These are phyloP conservation scores for Myotis brandtii DNA, from an alignment of 2,113 vertebrate genomes.

Conservation along the genomic window DNA sequence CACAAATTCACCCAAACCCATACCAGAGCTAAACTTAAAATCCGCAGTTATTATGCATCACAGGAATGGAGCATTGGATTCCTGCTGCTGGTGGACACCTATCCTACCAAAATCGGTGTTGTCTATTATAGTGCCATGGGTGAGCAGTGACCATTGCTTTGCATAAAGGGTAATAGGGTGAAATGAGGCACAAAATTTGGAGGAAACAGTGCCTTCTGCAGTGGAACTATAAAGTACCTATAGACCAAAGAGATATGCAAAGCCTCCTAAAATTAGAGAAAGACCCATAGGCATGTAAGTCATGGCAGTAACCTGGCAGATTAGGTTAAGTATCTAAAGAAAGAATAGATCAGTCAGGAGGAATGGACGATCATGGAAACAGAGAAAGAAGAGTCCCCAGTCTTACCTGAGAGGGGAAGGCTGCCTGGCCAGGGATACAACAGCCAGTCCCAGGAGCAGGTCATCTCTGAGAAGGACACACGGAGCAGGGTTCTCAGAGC, in stretches of 20 bases:
- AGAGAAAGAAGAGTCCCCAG: background rate
- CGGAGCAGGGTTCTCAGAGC: background rate
- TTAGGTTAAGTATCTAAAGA: background rate
- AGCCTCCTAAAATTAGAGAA: background rate
- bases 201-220: background rate
- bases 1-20: background rate
- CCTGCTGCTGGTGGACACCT: background rate
- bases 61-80: background rate
- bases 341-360: background rate
- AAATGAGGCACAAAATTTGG: background rate
- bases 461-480: background rate
- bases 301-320: background rate
- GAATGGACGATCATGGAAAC: background rate
- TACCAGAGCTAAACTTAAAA: background rate
- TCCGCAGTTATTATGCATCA: background rate
- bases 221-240: background rate
- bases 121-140: rapidly evolving
- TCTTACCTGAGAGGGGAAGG: background rate
- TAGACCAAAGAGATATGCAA: background rate
- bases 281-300: background rate
- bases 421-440: too few species aligned
- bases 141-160: rapidly evolving
- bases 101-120: too few species aligned
- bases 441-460: background rate
- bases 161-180: background rate